Percentiles rank a stretch among this genome's conserved stretches.
Conservation (phyloP, 2,888 invertebrate species). For the Flexamia atlantica region DNA sequence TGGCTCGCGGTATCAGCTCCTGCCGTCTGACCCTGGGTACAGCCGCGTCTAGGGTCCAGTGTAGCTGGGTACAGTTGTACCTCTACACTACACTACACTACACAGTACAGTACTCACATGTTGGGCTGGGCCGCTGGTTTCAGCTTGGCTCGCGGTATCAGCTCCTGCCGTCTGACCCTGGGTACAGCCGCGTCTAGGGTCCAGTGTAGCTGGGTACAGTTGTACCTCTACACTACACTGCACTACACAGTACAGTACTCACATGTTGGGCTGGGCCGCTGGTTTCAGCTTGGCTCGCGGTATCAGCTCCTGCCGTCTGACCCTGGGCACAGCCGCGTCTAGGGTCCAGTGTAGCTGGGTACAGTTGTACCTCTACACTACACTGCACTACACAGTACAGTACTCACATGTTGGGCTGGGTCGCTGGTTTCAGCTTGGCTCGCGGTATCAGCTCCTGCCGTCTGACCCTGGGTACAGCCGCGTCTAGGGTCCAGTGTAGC, state of each 20-base stretch:
- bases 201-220: slow-evolving; percentile 59
- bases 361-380: slow-evolving; percentile 31
- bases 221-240: not conserved
- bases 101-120: slow-evolving; percentile 36
- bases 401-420: slow-evolving; percentile 46
- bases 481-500: slow-evolving; percentile 58
- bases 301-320: slow-evolving; percentile 66
- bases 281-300: slow-evolving; percentile 67
- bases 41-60: slow-evolving; percentile 59
- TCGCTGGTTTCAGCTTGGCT: slow-evolving; percentile 65
- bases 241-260: slow-evolving; percentile 8
- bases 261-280: slow-evolving; percentile 32
- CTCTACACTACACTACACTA: no score
- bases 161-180: slow-evolving; percentile 63
- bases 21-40: slow-evolving; percentile 61
- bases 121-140: slow-evolving; percentile 35
- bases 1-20: slow-evolving; percentile 68
- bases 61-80: slow-evolving; percentile 58
- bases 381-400: no score
- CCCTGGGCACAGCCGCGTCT: slow-evolving; percentile 62
- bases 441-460: slow-evolving; percentile 67
- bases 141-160: slow-evolving; percentile 68
- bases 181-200: slow-evolving; percentile 62
- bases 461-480: slow-evolving; percentile 59
- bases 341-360: slow-evolving; percentile 58